Conservation (phyloP, 2,797 vertebrate species). For the Lagocephalus sceleratus region DNA sequence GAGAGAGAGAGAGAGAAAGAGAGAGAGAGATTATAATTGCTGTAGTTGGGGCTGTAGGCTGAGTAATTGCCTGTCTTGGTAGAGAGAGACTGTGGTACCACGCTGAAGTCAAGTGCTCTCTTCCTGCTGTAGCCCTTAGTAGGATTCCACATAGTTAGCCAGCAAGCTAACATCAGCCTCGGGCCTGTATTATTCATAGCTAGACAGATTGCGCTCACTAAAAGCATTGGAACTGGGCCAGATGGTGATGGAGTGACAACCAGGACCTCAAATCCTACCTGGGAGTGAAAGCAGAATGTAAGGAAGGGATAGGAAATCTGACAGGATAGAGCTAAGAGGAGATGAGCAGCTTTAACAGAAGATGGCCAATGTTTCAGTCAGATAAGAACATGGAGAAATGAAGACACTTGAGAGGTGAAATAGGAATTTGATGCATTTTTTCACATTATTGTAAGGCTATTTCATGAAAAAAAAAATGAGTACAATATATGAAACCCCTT, state of each 20-base stretch:
- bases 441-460: constrained; percentile 33
- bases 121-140: constrained; percentile 96
- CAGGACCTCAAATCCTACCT: constrained; percentile 39
- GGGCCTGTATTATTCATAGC: constrained; percentile 98
- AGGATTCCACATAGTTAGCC: constrained; percentile 86
- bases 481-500: constrained; percentile 30
- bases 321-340: constrained; percentile 23
- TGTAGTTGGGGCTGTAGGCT: constrained; percentile 88
- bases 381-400: constrained; percentile 59
- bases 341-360: constrained; percentile 35
- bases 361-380: constrained; percentile 31
- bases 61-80: constrained; percentile 97
- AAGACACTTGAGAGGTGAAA: constrained; percentile 63
- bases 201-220: constrained; percentile 97
- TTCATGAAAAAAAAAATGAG: constrained; percentile 48
- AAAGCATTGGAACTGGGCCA: constrained; percentile 96
- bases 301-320: constrained; percentile 24
- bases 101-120: constrained; percentile 90
- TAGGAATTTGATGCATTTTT: constrained; percentile 68
- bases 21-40: constrained; percentile 77
- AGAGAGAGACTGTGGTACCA: constrained; percentile 81
- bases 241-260: constrained; percentile 71
- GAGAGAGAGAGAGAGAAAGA: too few relatives aligned
- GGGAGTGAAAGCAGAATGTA: constrained; percentile 64
- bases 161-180: constrained; percentile 82